Evolutionary conservation across 2,888 invertebrate species (phyloP).

Genomic region (Cantharis lateralis): DNA sequence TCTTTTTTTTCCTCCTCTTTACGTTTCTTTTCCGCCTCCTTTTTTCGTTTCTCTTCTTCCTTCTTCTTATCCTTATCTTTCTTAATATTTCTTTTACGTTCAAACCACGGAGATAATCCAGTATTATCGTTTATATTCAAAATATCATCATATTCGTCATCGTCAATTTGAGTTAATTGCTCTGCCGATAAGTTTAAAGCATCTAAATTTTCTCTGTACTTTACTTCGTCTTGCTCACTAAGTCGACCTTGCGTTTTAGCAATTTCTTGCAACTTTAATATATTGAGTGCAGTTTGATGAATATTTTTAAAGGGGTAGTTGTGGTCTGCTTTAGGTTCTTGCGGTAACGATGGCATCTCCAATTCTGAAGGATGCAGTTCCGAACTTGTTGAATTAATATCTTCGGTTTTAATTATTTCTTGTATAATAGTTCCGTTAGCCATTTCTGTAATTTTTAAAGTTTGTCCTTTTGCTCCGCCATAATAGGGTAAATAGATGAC

Average conservation of each 20-base stretch:
- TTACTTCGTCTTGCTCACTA: slow-evolving; percentile 59
- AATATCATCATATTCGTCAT: slow-evolving; percentile 41
- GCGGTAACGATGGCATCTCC: slow-evolving; percentile 50
- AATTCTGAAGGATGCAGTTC: slow-evolving; percentile 40
- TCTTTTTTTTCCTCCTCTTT: slow-evolving; percentile 32
- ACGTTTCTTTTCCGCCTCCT: slow-evolving; percentile 31
- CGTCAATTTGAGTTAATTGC: slow-evolving; percentile 46
- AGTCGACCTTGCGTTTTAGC: slow-evolving; percentile 65
- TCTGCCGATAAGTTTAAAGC: slow-evolving; percentile 48
- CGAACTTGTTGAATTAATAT: slow-evolving; percentile 21
- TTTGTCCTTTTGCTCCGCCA: slow-evolving; percentile 74
- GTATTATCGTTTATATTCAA: slow-evolving; percentile 37
- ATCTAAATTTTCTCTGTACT: slow-evolving; percentile 63
- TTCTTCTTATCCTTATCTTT: slow-evolving; percentile 29
- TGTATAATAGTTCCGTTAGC: slow-evolving; percentile 56
- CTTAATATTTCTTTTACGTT: slow-evolving; percentile 42
- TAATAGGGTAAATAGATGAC: slow-evolving; percentile 65
- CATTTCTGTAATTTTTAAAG: slow-evolving; percentile 64
- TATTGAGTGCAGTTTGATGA: slow-evolving; percentile 61
- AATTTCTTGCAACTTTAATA: slow-evolving; percentile 65
- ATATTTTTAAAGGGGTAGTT: slow-evolving; percentile 63
- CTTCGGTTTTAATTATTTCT: slow-evolving; percentile 52
- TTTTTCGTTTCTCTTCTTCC: slow-evolving; percentile 27
- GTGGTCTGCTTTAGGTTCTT: slow-evolving; percentile 51
- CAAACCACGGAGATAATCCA: slow-evolving; percentile 49